Conservation (phyloP, 2,888 invertebrate genomes). For the Tachina fera region DNA sequence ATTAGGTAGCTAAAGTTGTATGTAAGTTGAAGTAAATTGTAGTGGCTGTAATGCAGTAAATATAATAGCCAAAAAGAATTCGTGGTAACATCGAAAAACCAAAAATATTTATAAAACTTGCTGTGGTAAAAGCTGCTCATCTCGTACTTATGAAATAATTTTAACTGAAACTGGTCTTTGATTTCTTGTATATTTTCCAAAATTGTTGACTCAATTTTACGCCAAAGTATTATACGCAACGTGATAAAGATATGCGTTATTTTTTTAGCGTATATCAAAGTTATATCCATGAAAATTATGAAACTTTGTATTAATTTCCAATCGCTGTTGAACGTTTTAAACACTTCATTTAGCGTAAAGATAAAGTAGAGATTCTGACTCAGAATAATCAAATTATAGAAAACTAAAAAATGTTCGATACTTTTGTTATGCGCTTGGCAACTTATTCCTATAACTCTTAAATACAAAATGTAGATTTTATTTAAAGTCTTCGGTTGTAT, state of each 20-base stretch:
- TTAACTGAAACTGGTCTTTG: slow-evolving; percentile 60
- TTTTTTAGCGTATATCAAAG: slow-evolving; percentile 64
- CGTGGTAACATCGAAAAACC: slow-evolving; percentile 8
- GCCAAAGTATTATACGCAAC: slow-evolving; percentile 63
- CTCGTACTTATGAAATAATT: slow-evolving; percentile 41
- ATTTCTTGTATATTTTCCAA: slow-evolving; percentile 37
- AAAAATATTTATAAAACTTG: slow-evolving; percentile 34
- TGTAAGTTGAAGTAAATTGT: neutral
- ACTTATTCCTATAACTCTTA: slow-evolving; percentile 73
- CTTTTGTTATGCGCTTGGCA: slow-evolving; percentile 66
- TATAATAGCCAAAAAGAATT: neutral
- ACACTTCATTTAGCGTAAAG: neutral
- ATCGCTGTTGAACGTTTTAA: neutral
- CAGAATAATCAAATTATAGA: slow-evolving; percentile 52
- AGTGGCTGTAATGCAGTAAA: neutral
- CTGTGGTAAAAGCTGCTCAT: neutral
- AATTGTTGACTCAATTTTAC: slow-evolving; percentile 67
- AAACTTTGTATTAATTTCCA: slow-evolving; percentile 8
- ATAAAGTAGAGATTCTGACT: neutral
- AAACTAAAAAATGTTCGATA: slow-evolving; percentile 18
- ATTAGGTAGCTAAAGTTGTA: slow-evolving; percentile 45
- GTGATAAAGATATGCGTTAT: slow-evolving; percentile 69
- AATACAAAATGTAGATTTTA: slow-evolving; percentile 68
- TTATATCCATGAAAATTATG: neutral
- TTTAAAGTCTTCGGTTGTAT: slow-evolving; percentile 5